phyloP scores from a whole-genome alignment of 2,797 vertebrate genomes.

The Darevskia mixta region DNA sequence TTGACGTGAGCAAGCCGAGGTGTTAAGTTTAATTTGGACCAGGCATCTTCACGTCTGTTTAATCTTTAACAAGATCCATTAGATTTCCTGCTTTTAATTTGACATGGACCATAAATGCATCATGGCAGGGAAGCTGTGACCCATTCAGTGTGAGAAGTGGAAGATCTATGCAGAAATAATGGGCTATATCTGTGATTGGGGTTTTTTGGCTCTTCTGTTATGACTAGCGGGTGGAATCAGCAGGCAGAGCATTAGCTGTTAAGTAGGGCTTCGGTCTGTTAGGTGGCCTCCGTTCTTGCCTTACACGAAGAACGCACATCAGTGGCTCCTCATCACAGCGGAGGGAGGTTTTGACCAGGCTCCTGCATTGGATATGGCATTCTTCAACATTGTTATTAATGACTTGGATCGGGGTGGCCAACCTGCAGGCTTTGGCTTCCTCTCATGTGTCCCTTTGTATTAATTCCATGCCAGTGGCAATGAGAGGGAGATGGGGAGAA shows the following conservation, averaged over 20 bases:
- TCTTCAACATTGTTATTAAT: neutral
- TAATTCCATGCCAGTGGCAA: neutral
- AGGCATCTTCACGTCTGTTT: constrained; percentile 67
- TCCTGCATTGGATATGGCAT: neutral
- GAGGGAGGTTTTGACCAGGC: neutral
- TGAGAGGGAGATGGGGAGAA: neutral
- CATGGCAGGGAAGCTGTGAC: constrained; percentile 53
- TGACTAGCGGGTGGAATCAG: neutral
- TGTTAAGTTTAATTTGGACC: constrained; percentile 76
- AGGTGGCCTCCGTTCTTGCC: neutral
- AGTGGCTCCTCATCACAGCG: neutral
- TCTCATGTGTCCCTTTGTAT: too few species aligned
- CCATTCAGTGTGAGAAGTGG: constrained; percentile 37
- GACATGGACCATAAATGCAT: constrained; percentile 43
- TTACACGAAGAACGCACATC: neutral
- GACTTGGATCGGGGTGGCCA: neutral
- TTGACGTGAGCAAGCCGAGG: constrained; percentile 67
- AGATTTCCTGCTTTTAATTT: constrained; percentile 64
- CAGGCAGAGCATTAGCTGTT: constrained; percentile 23
- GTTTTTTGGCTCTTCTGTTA: constrained; percentile 32
- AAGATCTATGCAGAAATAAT: constrained; percentile 54
- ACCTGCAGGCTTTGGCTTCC: neutral
- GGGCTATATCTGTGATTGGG: constrained; percentile 43
- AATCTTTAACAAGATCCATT: constrained; percentile 73
- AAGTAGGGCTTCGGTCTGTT: neutral